Evolutionary conservation across 2,888 invertebrate species (phyloP), one percentile per base, ranked within the genome.

Genomic region (Rhingia rostrata): DNA sequence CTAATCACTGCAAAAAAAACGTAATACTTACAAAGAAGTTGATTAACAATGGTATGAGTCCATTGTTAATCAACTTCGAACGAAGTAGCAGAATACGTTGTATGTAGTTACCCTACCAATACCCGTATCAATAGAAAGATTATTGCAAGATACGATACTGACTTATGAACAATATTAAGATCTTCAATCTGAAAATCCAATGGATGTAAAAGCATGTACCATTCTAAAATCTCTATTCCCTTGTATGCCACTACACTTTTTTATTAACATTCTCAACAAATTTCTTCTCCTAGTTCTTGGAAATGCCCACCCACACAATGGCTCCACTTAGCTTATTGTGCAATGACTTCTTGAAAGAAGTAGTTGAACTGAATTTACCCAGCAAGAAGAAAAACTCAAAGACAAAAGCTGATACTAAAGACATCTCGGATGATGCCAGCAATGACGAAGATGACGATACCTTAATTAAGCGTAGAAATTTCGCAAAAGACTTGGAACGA

Each of bases 241-340:
- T n/a, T 4, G 30, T n/a, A 12, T 10, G 5, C 5, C n/a, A 43
- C n/a, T 10, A 30, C 4, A 3, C 9, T 30, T 7, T n/a, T n/a
- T n/a, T n/a, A 43, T 88, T 14, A 43, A 37, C 30, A 60, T 9
- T 37, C 3, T 43, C 14, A 88, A 37, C 6, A 4, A 9, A 37
- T 53, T 14, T n/a, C 53, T 49, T n/a, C 45, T 89, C 90, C 66
- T 88, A 92, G 92, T 86, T 92, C 72, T 89, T 91, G 84, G 89
- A 89, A 78, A 88, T 91, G 88, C 88, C 91, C 69, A 88, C 90
- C 64, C 91, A 92, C 86, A 90, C 91, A 37, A 91, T 91, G 91
- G 90, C 91, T 22, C 90, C 91, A 22, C 86, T 90, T 82, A 90
- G 89, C 86, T 86, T 90, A 70, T 86, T 91, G 35, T 90, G 89